Percentiles rank a stretch among this genome's conserved stretches.
Evolutionary conservation across 2,113 vertebrate genomes (phyloP).

Genomic region (Pteronura brasiliensis): DNA sequence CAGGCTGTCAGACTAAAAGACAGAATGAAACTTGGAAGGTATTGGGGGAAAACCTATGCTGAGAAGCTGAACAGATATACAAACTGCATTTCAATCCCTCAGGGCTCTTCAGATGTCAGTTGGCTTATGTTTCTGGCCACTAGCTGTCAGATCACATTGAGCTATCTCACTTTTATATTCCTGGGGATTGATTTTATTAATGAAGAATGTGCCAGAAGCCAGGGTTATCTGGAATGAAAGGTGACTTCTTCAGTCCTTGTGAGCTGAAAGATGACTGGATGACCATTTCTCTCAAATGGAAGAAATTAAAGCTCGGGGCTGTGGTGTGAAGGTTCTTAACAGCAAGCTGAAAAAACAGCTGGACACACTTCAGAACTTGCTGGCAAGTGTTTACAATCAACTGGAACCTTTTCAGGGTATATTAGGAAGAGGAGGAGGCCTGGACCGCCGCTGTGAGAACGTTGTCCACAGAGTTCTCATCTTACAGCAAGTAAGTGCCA

Average conservation of each 20-base stretch:
- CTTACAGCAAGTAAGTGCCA: slow-evolving; percentile 58
- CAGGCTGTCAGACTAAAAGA: slow-evolving; percentile 19
- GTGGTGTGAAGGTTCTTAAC: slow-evolving; percentile 21
- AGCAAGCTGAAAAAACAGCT: slow-evolving; percentile 61
- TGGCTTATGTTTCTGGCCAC: slow-evolving; percentile 73
- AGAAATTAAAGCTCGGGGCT: slow-evolving; percentile 51
- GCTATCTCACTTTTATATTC: slow-evolving; percentile 64
- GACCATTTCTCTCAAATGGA: slow-evolving; percentile 44
- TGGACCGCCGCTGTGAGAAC: slow-evolving; percentile 60
- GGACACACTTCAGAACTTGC: slow-evolving; percentile 48
- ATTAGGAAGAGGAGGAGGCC: slow-evolving; percentile 5
- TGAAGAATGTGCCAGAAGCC: slow-evolving; percentile 57
- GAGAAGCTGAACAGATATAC: slow-evolving; percentile 72
- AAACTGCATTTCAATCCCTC: slow-evolving; percentile 63
- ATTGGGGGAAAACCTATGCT: not conserved
- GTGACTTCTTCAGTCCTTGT: not conserved
- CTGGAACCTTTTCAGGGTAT: slow-evolving; percentile 27
- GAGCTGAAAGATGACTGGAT: slow-evolving; percentile 22
- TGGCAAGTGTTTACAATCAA: slow-evolving; percentile 58
- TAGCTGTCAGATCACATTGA: slow-evolving; percentile 62
- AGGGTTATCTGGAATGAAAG: slow-evolving; percentile 52
- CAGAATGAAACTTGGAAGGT: slow-evolving; percentile 45
- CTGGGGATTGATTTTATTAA: slow-evolving; percentile 67
- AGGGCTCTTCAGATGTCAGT: slow-evolving; percentile 39
- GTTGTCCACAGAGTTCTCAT: slow-evolving; percentile 1